Evolutionary conservation across 2,888 invertebrate genomes (phyloP), one percentile per base, ranked within the genome.

Genomic region (Eupithecia insigniata): DNA sequence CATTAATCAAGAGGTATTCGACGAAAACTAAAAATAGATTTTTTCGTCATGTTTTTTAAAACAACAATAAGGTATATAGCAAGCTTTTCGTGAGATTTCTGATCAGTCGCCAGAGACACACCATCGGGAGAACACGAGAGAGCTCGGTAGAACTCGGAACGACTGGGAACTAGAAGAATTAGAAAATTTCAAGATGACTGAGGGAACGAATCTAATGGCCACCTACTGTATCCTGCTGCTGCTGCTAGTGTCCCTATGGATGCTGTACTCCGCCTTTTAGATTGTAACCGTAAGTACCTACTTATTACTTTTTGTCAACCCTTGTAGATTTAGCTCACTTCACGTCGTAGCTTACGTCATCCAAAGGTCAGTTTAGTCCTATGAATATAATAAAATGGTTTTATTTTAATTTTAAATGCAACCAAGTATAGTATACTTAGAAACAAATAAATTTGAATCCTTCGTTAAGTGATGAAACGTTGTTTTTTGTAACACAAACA

Each of bases 151-250:
- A 66, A 55, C 43, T n/a, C 39, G n/a, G 10, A 51, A 51, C 51
- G 22, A 22, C 22, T 46, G 46, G 46, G 22, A 12, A 26, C 4
- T 55, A 26, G 14, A 55, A 55, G 22, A 55, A 26, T 26, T 55
- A 26, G 55, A 36, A 62, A 72, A 5, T 22, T 46, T 55, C 74
- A 79, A 76, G 61, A 79, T 78, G 77, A 75, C 91, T 74, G 96
- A 96, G 87, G 95, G 96, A 72, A 92, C 93, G 68, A 96, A 95
- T 84, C 92, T 96, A 78, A 92, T 96, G 77, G 95, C 96, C 69
- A 96, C 96, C 67, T 96, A 96, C 86, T 90, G 95, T 84, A 96
- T 96, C 81, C 90, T 96, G 76, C 92, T 96, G 70, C 85, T 96
- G 60, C 90, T 96, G 46, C 90, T 96, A 64, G 89, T 96, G 61